A percentile compares a stretch with the other conserved stretches of the same genome.
These are phyloP conservation scores for Cyphomyrus discorhynchus DNA, from an alignment of 2,113 vertebrate genomes.

Conservation along the genomic window DNA sequence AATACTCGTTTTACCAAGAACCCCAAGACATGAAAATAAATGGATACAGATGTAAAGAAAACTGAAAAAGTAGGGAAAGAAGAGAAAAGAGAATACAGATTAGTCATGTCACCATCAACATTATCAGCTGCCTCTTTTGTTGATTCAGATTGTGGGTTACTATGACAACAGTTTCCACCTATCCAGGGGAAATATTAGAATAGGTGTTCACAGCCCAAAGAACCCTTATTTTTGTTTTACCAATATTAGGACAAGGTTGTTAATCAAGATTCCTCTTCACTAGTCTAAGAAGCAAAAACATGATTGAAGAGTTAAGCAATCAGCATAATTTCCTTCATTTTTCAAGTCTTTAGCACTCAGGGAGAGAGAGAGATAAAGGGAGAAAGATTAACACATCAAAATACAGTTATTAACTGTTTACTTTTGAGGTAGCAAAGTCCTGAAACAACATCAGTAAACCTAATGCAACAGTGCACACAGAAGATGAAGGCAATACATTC, in stretches of 20 bases:
- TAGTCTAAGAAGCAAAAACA: conserved; percentile 8
- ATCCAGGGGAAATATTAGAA: conserved; percentile 32
- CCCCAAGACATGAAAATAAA: conserved; percentile 18
- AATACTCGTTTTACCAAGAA: conserved; percentile 14
- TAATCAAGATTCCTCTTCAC: conserved; percentile 19
- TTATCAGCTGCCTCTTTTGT: conserved; percentile 73
- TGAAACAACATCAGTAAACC: not conserved
- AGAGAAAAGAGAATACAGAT: conserved; percentile 58
- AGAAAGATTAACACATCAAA: conserved; percentile 30
- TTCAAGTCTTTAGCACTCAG: conserved; percentile 18
- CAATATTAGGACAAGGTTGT: conserved; percentile 11
- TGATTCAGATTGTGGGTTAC: conserved; percentile 50
- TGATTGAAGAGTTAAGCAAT: conserved; percentile 20
- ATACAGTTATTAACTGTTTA: conserved; percentile 18
- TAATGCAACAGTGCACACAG: not conserved
- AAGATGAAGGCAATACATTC: conserved; percentile 22
- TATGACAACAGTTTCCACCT: conserved; percentile 56
- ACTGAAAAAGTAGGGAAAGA: conserved; percentile 32
- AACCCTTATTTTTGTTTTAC: not conserved
- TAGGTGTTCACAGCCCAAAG: conserved; percentile 17
- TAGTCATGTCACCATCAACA: conserved; percentile 62
- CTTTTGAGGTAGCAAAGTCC: conserved; percentile 8
- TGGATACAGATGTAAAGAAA: conserved; percentile 17
- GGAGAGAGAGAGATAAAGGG: conserved; percentile 18
- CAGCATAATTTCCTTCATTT: conserved; percentile 11